Evolutionary conservation across 2,113 vertebrate species (phyloP).

Genomic region (Bos taurus): DNA sequence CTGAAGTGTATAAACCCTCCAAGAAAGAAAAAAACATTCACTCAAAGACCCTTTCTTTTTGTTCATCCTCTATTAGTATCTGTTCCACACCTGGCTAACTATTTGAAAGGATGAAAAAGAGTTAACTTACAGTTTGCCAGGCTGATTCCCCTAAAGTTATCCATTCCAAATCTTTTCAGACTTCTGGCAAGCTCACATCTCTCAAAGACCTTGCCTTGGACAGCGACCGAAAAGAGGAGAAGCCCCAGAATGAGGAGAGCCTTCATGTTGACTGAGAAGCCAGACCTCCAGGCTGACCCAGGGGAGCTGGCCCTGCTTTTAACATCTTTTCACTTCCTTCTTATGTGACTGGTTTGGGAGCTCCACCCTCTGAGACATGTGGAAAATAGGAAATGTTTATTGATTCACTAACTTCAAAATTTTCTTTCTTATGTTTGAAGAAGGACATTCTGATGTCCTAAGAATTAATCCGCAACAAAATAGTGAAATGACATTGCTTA

Average conservation of each 20-base stretch:
- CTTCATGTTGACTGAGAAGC: not conserved
- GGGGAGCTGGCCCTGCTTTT: not conserved
- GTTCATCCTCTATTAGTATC: not conserved
- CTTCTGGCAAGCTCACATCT: conserved; percentile 74
- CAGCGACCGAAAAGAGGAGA: not conserved
- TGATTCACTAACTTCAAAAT: not conserved
- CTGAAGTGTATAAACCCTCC: not conserved
- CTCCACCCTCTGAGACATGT: not conserved
- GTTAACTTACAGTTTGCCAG: conserved; percentile 77
- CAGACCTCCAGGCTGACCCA: not conserved
- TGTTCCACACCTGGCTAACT: not conserved
- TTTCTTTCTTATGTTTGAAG: not conserved
- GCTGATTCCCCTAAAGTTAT: conserved; percentile 56
- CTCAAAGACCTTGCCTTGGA: conserved; percentile 55
- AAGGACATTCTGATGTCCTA: not conserved
- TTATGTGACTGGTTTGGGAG: not conserved
- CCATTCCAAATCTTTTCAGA: conserved; percentile 63
- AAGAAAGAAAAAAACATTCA: not conserved
- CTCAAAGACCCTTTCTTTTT: not conserved
- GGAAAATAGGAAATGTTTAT: not conserved
- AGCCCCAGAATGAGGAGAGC: not conserved
- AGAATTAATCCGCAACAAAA: not conserved
- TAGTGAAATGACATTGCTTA: not conserved
- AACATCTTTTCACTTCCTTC: conserved; percentile 8
- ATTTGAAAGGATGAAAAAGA: not conserved